Conservation (phyloP, 2,113 vertebrate genomes). For the Tachuris rubrigastra region DNA sequence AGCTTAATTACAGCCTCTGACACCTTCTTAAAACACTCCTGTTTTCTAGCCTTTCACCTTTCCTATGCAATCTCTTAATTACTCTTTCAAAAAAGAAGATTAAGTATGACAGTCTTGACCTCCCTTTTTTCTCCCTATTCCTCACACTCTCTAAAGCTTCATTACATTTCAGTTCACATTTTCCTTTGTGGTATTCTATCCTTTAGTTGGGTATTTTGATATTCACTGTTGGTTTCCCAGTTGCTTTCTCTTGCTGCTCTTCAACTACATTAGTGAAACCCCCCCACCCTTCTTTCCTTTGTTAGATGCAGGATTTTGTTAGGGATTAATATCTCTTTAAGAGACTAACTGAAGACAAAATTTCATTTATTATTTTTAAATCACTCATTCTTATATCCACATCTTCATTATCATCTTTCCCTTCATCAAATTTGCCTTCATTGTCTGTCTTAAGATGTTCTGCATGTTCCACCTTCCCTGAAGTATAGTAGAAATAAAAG, state of each 20-base stretch:
- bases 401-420: neutral
- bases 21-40: neutral
- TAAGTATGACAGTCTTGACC: neutral
- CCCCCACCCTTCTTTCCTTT: neutral
- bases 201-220: neutral
- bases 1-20: conserved; percentile 6
- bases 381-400: neutral
- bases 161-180: neutral
- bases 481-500: neutral
- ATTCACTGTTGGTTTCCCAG: neutral
- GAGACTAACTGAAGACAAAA: neutral
- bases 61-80: neutral
- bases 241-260: neutral
- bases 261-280: neutral
- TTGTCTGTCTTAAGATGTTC: neutral
- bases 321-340: neutral
- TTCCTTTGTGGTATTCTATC: neutral
- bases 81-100: conserved; percentile 16
- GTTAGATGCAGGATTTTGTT: neutral
- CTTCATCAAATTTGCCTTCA: neutral
- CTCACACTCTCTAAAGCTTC: neutral
- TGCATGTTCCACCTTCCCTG: neutral
- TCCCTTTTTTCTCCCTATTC: neutral
- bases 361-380: neutral
- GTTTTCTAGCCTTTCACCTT: conserved; percentile 22